Evolutionary conservation across 2,888 invertebrate genomes (phyloP), one percentile per base, ranked within the genome.

Genomic region (Himalopsyche anomala): DNA sequence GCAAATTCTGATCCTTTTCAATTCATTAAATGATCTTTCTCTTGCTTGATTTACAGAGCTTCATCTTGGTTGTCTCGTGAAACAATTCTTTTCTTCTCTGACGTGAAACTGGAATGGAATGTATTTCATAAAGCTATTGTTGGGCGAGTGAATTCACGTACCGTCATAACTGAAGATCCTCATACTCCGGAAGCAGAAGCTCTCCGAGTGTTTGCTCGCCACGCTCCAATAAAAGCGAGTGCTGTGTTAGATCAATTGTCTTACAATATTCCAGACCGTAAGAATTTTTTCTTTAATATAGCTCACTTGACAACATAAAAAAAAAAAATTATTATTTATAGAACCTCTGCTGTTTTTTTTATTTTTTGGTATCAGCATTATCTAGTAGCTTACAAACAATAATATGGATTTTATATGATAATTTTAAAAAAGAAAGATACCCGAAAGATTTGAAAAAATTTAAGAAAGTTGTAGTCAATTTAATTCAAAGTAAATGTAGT

Each of bases 111-210:
- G 42, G 92, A 92, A 2, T 95, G 94, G 92, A 95, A 95, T 12
- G 91, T 91, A 12, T 94, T 93, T 87, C 91, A 93, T 36, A 93
- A 92, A 80, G 90, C 92, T 36, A 92, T 94, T 85, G 92, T 93
- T 28, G 92, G 94, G 1, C 91, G 92, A 84, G 91, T 94, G 4
- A 91, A 92, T 1, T 90, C 91, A 15, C 93, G 94, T 82, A 95
- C 95, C 5, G 92, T 97, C 38, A 91, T 97, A 87, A 96, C 96
- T 4, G 96, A 96, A 90, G 95, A 97, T 91, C 97, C 97, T 0
- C 91, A 94, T 87, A 94, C 95, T 3, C 91, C 93, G 0, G 95
- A 97, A 90, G 94, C 95, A 0, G 92, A 94, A 86, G 91, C 92
- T 1, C 90, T 96, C 86, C 91, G 93, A 42, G 91, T 93, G 2